Conservation (phyloP, 2,888 invertebrate species). For the Spodoptera littoralis region DNA sequence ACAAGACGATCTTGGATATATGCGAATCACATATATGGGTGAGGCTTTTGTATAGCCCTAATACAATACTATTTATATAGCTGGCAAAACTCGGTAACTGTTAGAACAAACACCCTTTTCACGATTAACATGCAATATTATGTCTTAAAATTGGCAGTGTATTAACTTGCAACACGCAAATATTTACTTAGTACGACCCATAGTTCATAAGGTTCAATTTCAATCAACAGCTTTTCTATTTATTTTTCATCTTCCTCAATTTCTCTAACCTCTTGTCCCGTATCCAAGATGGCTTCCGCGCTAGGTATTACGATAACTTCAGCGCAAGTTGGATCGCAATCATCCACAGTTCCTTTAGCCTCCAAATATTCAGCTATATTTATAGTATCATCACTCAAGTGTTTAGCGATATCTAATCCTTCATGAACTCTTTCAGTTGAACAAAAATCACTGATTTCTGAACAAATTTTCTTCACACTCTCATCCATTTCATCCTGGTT, state of each 20-base stretch:
- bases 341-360: slow-evolving; percentile 57
- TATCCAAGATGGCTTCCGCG: slow-evolving; percentile 81
- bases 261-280: slow-evolving; percentile 63
- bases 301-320: slow-evolving; percentile 82
- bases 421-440: slow-evolving; percentile 62
- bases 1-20: no score
- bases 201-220: slow-evolving; percentile 15
- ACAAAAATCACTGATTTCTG: slow-evolving; percentile 79
- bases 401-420: slow-evolving; percentile 70
- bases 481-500: slow-evolving; percentile 77
- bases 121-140: no score
- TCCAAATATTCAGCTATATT: slow-evolving; percentile 61
- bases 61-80: no score
- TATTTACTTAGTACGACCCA: neutral
- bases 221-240: slow-evolving; percentile 27
- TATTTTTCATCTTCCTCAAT: slow-evolving; percentile 35
- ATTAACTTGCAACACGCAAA: no score
- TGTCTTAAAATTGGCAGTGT: no score
- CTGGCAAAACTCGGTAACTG: no score
- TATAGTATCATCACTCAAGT: slow-evolving; percentile 53
- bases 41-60: no score
- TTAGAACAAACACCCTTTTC: no score
- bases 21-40: no score
- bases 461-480: slow-evolving; percentile 77
- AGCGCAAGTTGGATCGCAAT: slow-evolving; percentile 72